Conservation (phyloP, 2,797 vertebrate species). For the Hybognathus amarus region DNA sequence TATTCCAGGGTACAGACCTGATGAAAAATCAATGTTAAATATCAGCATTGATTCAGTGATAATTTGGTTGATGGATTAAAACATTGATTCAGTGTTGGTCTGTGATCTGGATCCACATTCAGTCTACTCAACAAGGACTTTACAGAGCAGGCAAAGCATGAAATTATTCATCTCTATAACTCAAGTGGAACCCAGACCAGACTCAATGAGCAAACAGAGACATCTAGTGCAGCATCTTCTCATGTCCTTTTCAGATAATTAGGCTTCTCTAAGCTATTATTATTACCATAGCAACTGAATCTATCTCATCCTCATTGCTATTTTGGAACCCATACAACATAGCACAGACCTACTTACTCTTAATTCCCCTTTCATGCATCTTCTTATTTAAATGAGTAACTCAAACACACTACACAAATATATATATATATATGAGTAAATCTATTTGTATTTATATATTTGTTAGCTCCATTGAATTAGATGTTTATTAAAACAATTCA, state of each 20-base stretch:
- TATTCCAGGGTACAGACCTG: neutral
- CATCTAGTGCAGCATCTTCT: slow-evolving; percentile 62
- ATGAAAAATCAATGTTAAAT: neutral
- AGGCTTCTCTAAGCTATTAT: slow-evolving; percentile 38
- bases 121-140: neutral
- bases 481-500: neutral
- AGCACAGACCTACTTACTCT: slow-evolving; percentile 11
- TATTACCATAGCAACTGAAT: slow-evolving; percentile 66
- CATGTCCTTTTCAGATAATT: neutral
- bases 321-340: slow-evolving; percentile 37
- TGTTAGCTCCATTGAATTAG: neutral
- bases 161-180: neutral
- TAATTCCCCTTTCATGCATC: neutral
- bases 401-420: no score
- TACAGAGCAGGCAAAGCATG: neutral
- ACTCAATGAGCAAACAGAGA: slow-evolving; percentile 62
- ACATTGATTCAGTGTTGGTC: no score
- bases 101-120: neutral
- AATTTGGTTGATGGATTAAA: no score
- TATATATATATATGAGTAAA: no score
- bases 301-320: slow-evolving; percentile 43
- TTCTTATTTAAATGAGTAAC: neutral
- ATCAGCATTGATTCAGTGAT: neutral
- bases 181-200: neutral
- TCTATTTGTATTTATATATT: neutral